Evolutionary conservation across 2,888 invertebrate genomes (phyloP).

Genomic region (Lasioglossum marginatum): DNA sequence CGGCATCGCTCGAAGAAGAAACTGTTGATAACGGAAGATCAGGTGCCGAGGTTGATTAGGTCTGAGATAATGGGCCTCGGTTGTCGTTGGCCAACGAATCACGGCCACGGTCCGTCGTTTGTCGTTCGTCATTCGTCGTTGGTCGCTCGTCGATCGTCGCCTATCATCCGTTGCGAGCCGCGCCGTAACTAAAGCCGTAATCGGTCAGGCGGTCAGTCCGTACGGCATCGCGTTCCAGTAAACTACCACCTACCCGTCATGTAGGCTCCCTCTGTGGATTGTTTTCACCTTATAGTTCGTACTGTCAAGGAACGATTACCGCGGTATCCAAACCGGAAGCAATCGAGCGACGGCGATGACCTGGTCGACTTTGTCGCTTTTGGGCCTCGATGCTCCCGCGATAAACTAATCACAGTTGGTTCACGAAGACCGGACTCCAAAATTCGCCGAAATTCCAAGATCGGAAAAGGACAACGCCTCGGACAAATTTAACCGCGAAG

Average conservation of each 20-base stretch:
- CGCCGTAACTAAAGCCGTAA: background rate
- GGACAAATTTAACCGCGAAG: too few relatives aligned
- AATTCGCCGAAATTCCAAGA: background rate
- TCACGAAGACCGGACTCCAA: background rate
- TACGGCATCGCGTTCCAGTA: conserved; percentile 8
- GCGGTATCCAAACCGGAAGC: background rate
- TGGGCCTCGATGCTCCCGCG: background rate
- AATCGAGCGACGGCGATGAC: background rate
- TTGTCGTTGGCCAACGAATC: conserved; percentile 39
- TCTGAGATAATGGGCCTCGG: conserved; percentile 56
- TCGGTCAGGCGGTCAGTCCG: background rate
- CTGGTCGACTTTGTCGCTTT: background rate
- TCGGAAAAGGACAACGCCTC: background rate
- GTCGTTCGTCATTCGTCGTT: background rate
- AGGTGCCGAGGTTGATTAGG: conserved; percentile 75
- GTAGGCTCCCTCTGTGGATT: background rate
- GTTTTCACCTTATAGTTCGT: background rate
- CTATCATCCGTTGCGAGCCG: too few relatives aligned
- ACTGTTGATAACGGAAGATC: conserved; percentile 70
- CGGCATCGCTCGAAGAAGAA: conserved; percentile 18
- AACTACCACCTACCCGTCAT: conserved; percentile 34
- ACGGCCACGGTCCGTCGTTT: background rate
- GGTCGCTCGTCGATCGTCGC: too few relatives aligned
- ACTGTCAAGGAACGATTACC: background rate
- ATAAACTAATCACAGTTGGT: background rate